Conservation (phyloP, 2,113 vertebrate genomes). For the Rhineura floridana region DNA sequence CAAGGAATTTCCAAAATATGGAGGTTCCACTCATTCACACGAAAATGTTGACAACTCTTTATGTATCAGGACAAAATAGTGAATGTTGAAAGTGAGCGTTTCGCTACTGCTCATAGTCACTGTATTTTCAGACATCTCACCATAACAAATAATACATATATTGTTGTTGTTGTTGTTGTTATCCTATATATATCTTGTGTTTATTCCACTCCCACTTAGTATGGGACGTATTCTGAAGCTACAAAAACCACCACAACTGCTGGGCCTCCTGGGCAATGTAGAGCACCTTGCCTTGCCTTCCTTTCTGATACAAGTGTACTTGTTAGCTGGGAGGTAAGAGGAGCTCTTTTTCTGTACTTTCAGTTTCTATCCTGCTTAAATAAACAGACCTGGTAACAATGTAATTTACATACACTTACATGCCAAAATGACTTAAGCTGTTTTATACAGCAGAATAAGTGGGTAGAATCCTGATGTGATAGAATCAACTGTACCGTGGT, state of each 20-base stretch:
- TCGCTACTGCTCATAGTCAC: neutral
- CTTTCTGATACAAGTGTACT: constrained; percentile 83
- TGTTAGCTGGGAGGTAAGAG: constrained; percentile 94
- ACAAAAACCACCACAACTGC: constrained; percentile 90
- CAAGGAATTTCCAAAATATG: neutral
- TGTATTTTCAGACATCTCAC: neutral
- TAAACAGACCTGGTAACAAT: no score
- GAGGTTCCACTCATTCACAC: neutral
- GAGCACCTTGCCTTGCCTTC: constrained; percentile 84
- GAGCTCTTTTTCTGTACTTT: rapidly evolving
- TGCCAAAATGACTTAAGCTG: no score
- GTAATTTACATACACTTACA: no score
- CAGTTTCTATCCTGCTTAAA: neutral
- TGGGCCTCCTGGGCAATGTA: constrained; percentile 92
- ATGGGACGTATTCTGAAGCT: constrained; percentile 85
- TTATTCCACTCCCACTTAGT: constrained; percentile 71
- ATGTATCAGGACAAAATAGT: neutral
- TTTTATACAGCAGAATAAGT: neutral
- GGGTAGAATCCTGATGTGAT: neutral
- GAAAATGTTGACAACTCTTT: neutral
- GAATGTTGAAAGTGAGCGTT: neutral
- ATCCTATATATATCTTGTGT: neutral
- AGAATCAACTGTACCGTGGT: neutral
- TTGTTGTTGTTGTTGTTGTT: rapidly evolving
- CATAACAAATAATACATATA: neutral